Evolutionary conservation across 2,888 invertebrate species (phyloP), one percentile per base, ranked within the genome.

Genomic region (Hermaeophaga mercurialis): DNA sequence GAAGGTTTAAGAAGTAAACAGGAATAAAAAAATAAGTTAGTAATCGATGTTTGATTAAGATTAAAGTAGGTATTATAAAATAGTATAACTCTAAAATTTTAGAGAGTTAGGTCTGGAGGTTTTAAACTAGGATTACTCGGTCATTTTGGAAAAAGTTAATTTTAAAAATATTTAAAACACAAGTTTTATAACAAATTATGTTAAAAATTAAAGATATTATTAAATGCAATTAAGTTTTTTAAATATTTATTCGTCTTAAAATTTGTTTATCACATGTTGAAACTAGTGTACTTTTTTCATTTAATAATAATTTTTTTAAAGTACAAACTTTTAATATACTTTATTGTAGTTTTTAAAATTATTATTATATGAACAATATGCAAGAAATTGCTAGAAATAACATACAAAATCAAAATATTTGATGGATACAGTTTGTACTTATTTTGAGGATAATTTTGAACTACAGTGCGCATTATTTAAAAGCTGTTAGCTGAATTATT

Each of bases 61-160:
- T 48, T 56, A 44, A 63, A 62, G 61, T 59, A 48, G 58, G 43
- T 54, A 63, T 47, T 62, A 61, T 65, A 66, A 70, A 66, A 67
- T 67, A 68, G 69, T 70, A 69, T 67, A 70, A 70, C 69, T 53
- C 14, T 36, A 9, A 36, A 8, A 17, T 36, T 26, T 46, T 54
- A 54, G 47, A 18, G 26, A 39, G 28, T 24, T 43, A 24, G 43
- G 24, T 24, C 14, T n/a, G n/a, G n/a, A n/a, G 31, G 6, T 31
- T 3, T 31, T 31, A 31, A 31, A 11, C 1, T 11, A 12, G 31
- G 31, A 11, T 2, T 4, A 31, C 12, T 31, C 12, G 22, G 22
- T 22, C 3, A 38, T 17, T 38, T 17, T 11, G 24, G 41, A 19
- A 18, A 41, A 12, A 12, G 22, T 41, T 41, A n/a, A n/a, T n/a